These are phyloP conservation scores for Ptychadena robeensis DNA, from an alignment of 2,797 vertebrate species.

Conservation along the genomic window DNA sequence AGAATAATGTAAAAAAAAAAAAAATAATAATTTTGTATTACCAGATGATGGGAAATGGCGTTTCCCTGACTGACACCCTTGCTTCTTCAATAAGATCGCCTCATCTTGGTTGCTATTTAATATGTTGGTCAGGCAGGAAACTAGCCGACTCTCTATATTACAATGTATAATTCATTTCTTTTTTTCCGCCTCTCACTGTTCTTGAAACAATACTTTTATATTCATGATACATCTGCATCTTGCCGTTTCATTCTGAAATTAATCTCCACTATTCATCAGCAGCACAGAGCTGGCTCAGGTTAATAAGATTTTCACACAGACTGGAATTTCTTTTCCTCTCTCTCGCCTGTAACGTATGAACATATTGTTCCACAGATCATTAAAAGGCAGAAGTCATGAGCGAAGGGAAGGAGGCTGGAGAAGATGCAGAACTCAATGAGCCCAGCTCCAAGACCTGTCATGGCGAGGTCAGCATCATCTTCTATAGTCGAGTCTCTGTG, in stretches of 20 bases:
- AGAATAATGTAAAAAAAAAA: too few relatives aligned
- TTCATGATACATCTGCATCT: slow-evolving; percentile 58
- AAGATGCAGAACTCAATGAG: not conserved
- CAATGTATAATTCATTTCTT: slow-evolving; percentile 58
- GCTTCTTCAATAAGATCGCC: slow-evolving; percentile 4
- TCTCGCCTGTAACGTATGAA: slow-evolving; percentile 48
- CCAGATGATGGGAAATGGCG: not conserved
- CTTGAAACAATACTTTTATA: slow-evolving; percentile 49
- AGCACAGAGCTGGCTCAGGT: slow-evolving; percentile 44
- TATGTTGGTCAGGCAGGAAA: slow-evolving; percentile 55
- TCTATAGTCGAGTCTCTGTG: not conserved
- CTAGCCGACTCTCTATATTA: slow-evolving; percentile 48
- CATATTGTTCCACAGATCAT: slow-evolving; percentile 56
- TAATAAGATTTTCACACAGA: slow-evolving; percentile 59
- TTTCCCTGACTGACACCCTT: slow-evolving; percentile 19
- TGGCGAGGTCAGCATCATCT: not conserved
- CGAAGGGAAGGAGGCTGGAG: not conserved
- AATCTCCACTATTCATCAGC: slow-evolving; percentile 61
- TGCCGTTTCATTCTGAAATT: slow-evolving; percentile 60
- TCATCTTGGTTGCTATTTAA: slow-evolving; percentile 41
- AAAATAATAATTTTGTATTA: not conserved
- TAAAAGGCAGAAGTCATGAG: slow-evolving; percentile 35
- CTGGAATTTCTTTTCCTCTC: slow-evolving; percentile 37
- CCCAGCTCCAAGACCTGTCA: not conserved
- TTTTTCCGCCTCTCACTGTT: slow-evolving; percentile 1